A percentile compares a stretch with the other conserved stretches of the same genome.
Evolutionary conservation across 2,797 vertebrate species (phyloP).

Genomic region (Avahi laniger): DNA sequence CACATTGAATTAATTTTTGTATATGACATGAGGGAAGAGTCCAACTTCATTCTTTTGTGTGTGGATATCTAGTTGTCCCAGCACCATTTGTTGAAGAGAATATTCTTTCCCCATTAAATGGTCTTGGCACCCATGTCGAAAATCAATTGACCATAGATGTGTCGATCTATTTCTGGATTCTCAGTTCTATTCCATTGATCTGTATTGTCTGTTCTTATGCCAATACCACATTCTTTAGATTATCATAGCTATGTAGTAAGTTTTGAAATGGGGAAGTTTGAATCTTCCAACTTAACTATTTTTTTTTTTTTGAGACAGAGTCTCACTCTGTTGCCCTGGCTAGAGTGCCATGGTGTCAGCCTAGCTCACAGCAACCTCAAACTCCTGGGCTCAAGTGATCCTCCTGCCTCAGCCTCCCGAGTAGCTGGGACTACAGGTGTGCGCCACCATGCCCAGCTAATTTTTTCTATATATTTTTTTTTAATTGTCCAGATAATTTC

Average conservation of each 20-base stretch:
- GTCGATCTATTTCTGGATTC: background rate
- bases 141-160: background rate
- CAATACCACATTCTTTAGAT: background rate
- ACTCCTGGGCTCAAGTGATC: no score
- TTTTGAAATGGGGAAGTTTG: background rate
- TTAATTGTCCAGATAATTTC: no score
- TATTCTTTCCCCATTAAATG: background rate
- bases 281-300: background rate
- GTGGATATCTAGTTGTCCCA: background rate
- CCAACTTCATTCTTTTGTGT: background rate
- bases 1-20: background rate
- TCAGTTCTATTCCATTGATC: background rate
- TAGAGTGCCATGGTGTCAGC: no score
- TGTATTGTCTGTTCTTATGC: background rate
- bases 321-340: no score
- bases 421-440: no score
- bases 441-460: no score
- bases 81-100: background rate
- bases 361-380: no score
- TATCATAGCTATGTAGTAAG: background rate
- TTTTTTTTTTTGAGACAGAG: no score
- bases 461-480: no score
- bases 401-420: no score
- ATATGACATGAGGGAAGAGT: background rate
- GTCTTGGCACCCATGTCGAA: background rate